Evolutionary conservation across 2,797 vertebrate species (phyloP), one percentile per base, ranked within the genome.

Genomic region (Brachymystax lenok): DNA sequence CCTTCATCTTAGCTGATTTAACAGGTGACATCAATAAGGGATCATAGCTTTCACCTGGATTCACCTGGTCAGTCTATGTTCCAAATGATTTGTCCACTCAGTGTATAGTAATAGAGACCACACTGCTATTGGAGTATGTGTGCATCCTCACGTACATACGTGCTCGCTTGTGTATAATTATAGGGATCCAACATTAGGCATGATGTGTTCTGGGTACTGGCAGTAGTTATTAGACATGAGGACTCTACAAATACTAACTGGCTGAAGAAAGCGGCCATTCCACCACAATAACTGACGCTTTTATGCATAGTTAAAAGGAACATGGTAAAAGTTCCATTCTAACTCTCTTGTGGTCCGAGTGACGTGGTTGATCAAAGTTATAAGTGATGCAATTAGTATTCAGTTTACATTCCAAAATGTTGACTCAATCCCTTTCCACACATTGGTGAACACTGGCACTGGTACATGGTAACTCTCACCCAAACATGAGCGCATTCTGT

Each of bases 271-370:
- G n/a, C 27, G 21, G 21, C 21, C 21, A 24, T 1, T 63, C 59
- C 59, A 24, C 21, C 10, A 24, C 5, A 12, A 63, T 63, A 63
- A 13, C 21, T 63, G n/a, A 21, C 5, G 1, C 13, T 30, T 67
- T 35, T 19, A 3, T 35, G 28, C 17, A 19, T 21, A 1, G 63
- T 51, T 59, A 72, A 59, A 21, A 7, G 73, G 56, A 63, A 63
- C 10, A 63, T 63, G 59, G 8, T 24, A 27, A 21, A 63, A 12
- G 40, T 63, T 24, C 0, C 8, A 64, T 69, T 35, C 56, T 3
- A 24, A 54, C 30, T 70, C n/a, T 73, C 16, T 7, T 83, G 74
- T 67, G 59, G 77, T 81, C 77, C 77, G 3, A 82, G 59, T 79
- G 27, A 79, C 61, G 70, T 71, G 51, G 69, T 13, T 33, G 27